Evolutionary conservation across 1,140 invertebrate species (phyloP), one percentile per base, ranked within the genome.

Genomic region (Aphelenchoides fujianensis): DNA sequence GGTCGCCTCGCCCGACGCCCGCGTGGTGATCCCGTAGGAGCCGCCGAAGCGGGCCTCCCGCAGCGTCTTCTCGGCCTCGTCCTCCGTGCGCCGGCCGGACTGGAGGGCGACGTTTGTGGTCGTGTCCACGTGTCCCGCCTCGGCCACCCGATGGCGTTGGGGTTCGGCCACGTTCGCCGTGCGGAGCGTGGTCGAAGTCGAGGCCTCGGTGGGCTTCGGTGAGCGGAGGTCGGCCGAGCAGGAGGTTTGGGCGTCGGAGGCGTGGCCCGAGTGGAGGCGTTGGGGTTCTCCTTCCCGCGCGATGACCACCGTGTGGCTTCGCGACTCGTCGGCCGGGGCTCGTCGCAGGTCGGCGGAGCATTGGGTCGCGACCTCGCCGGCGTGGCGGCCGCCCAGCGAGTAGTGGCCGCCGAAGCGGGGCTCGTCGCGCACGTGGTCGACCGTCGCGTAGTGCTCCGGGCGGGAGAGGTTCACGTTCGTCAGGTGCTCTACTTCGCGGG

Each of bases 401-500:
- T 79, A 70, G 5, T 23, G 19, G 41, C 76, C 76, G 34, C 76
- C 76, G 35, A 63, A 77, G 48, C 76, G 53, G 3, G 76, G 34
- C 68, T 77, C 76, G n/a, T 54, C 35, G 37, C 53, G 53, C n/a
- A 69, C 68, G 19, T 41, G 19, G 48, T 77, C 76, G n/a, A 61
- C 48, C 7, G 48, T 48, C n/a, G 35, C 35, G 36, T 71, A 79
- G 23, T 36, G 31, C 36, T 77, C 76, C 5, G 78, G 77, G 12
- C 68, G 23, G 16, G 52, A 32, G 12, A 77, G 59, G 19, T 75
- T 72, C 12, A 77, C 77, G 55, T 77, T 77, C 32, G 75, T 77
- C 0, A 77, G 41, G 19, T 79, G 76, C 35, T 77, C 76, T 36
- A 80, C 73, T 67, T 77, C 72, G 32, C 37, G 41, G 19, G 55